Evolutionary conservation across 2,888 invertebrate genomes (phyloP).

Genomic region (Neuroscelio doddi): DNA sequence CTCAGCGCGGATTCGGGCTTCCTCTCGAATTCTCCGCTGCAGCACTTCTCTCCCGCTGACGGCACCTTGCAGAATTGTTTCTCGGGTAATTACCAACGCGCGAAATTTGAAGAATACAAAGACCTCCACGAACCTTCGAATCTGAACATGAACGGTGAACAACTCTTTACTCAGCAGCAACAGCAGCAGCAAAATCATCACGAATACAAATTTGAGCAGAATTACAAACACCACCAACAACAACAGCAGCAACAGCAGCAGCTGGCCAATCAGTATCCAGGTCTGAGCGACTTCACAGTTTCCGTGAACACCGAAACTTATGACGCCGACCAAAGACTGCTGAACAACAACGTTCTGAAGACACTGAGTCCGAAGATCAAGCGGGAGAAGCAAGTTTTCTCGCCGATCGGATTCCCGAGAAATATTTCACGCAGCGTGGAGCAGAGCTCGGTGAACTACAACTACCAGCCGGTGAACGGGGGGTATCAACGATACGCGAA

Average conservation of each 20-base stretch:
- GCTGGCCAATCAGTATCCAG: constrained; percentile 56
- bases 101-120: constrained; percentile 61
- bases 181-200: constrained; percentile 50
- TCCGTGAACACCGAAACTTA: constrained; percentile 51
- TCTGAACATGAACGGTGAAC: constrained; percentile 56
- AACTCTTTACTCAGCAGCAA: constrained; percentile 51
- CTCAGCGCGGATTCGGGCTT: constrained; percentile 65
- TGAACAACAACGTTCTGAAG: constrained; percentile 62
- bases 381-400: constrained; percentile 54
- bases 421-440: constrained; percentile 51
- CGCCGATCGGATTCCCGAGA: constrained; percentile 63
- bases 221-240: constrained; percentile 58
- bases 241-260: constrained; percentile 46
- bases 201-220: constrained; percentile 60
- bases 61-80: constrained; percentile 61
- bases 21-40: constrained; percentile 63
- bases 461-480: constrained; percentile 58
- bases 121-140: constrained; percentile 59
- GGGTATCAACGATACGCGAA: constrained; percentile 64
- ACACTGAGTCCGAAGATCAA: constrained; percentile 57
- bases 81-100: constrained; percentile 56
- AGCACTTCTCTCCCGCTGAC: constrained; percentile 67
- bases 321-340: constrained; percentile 55
- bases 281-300: constrained; percentile 55
- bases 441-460: constrained; percentile 59